These are phyloP conservation scores for Proisotoma minuta DNA, from an alignment of 2,888 invertebrate genomes.

Conservation along the genomic window DNA sequence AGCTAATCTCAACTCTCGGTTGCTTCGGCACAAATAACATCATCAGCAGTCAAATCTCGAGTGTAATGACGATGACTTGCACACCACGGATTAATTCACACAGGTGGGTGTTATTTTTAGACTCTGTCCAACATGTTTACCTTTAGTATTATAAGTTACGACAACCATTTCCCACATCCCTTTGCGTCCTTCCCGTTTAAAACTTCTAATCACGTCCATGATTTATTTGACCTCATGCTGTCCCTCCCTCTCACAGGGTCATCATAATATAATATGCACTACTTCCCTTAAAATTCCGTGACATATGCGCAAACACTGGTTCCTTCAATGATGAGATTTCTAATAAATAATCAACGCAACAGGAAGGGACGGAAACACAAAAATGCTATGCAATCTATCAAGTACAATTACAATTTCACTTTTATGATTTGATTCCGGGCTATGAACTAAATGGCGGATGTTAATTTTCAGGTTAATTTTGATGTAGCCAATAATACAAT, in stretches of 20 bases:
- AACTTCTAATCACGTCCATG: constrained; percentile 7
- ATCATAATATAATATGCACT: not conserved
- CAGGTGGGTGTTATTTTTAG: constrained; percentile 15
- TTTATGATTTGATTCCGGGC: too few relatives aligned
- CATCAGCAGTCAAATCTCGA: not conserved
- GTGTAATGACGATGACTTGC: constrained; percentile 11
- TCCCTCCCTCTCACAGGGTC: not conserved
- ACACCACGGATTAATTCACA: constrained; percentile 15
- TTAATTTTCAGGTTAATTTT: too few relatives aligned
- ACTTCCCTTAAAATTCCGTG: not conserved
- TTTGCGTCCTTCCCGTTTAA: not conserved
- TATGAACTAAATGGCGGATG: too few relatives aligned
- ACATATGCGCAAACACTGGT: not conserved
- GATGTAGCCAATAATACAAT: too few relatives aligned
- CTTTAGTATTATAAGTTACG: not conserved
- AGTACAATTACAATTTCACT: too few relatives aligned
- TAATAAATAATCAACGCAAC: not conserved
- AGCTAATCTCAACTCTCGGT: constrained; percentile 1
- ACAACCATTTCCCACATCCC: constrained; percentile 15
- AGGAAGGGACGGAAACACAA: not conserved
- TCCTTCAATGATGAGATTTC: not conserved
- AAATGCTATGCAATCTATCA: too few relatives aligned
- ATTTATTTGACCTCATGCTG: constrained; percentile 17
- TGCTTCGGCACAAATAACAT: constrained; percentile 3
- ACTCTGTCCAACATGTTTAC: not conserved